A percentile compares a stretch with the other conserved stretches of the same genome.
Conservation (phyloP, 2,888 invertebrate genomes). For the Seira sanloemensis region DNA sequence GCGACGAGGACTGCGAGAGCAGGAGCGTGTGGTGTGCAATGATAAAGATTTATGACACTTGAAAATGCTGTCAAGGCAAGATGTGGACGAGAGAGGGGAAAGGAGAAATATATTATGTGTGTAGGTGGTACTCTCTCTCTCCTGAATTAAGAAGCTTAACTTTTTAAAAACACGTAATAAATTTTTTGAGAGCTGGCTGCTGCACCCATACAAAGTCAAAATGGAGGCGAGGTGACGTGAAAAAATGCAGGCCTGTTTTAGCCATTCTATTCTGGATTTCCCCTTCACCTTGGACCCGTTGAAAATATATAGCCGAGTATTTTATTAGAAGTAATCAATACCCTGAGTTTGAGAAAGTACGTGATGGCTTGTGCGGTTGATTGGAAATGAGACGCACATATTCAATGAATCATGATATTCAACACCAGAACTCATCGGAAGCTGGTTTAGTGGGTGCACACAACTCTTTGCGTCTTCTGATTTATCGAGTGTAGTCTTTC, state of each 20-base stretch:
- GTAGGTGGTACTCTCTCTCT: background rate
- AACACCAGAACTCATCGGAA: too few species aligned
- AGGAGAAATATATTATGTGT: background rate
- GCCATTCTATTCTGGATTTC: background rate
- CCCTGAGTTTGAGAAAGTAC: too few species aligned
- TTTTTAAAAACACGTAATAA: background rate
- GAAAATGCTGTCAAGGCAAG: background rate
- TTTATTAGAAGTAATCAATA: too few species aligned
- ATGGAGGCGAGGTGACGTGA: background rate
- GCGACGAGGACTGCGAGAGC: background rate
- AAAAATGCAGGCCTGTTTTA: background rate
- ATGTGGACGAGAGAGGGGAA: background rate
- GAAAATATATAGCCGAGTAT: too few species aligned
- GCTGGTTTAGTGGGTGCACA: too few species aligned
- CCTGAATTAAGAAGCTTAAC: background rate
- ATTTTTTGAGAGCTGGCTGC: background rate
- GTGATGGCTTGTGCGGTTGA: too few species aligned
- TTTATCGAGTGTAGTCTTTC: too few species aligned
- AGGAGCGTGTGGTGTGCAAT: background rate
- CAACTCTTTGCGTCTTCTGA: too few species aligned
- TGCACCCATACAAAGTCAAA: background rate
- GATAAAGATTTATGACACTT: background rate
- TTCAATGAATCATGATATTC: too few species aligned
- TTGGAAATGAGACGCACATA: too few species aligned
- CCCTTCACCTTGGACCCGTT: background rate